phyloP scores from a whole-genome alignment of 2,113 vertebrate species.

The Climacteris rufus region DNA sequence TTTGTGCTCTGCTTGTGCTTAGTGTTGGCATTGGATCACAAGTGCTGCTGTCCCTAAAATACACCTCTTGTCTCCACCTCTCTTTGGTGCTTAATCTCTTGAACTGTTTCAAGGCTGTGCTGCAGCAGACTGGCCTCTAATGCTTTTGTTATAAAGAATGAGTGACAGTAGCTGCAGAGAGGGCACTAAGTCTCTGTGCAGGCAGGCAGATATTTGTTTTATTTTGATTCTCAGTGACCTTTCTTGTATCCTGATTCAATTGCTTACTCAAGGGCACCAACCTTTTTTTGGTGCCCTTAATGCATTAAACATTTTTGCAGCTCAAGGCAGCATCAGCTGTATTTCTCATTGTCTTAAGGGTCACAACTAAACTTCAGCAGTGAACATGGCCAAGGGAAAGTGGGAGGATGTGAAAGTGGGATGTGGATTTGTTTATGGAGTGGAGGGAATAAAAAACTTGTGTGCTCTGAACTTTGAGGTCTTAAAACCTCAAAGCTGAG shows the following conservation, averaged over 20 bases:
- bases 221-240: not conserved
- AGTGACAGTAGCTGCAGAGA: not conserved
- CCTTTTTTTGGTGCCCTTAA: not conserved
- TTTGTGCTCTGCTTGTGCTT: not conserved
- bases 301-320: not conserved
- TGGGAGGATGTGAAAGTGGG: not conserved
- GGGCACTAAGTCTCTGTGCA: not conserved
- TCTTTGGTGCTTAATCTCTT: not conserved
- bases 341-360: not conserved
- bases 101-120: not conserved
- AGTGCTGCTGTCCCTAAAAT: not conserved
- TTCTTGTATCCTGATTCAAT: not conserved
- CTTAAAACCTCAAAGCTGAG: not conserved
- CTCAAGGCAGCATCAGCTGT: not conserved
- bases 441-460: not conserved
- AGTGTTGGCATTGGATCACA: not conserved
- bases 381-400: not conserved
- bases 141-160: not conserved
- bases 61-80: not conserved
- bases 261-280: not conserved
- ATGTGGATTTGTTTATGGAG: not conserved
- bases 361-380: not conserved
- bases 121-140: not conserved
- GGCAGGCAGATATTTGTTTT: not conserved
- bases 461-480: not conserved